Base-by-base conservation (phyloP, 2,797 vertebrate genomes). In the Argya squamiceps region DNA sequence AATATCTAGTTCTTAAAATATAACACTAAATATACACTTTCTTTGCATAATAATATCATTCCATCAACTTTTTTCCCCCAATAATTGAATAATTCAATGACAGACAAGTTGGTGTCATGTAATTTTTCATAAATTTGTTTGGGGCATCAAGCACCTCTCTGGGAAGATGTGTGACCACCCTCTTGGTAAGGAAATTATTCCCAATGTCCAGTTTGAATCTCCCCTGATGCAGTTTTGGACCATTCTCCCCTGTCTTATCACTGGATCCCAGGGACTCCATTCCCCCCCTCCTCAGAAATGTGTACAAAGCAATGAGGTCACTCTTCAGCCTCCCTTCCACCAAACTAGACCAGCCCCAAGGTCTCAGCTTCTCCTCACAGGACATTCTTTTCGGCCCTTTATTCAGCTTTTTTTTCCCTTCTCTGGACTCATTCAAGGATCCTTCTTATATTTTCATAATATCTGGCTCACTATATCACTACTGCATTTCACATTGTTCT, bases 291-390 rank as follows among this genome's bases (percentile, higher is more conserved):
- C 15, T 44, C 49, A 44, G 18, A 9, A 56, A 56, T 10, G 7
- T 23, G 10, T 12, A 24, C 39, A 43, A 2, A 63, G 12, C 8
- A 36, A 10, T 3, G n/a, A 53, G 11, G 15, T n/a, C 0, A 0
- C 23, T 29, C 19, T 24, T 59, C n/a, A 52, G 16, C 11, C 55
- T 68, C 24, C 55, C 59, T 60, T 59, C 12, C 29, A 30, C 24
- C 55, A 60, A n/a, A n/a, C 6, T 34, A 20, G 29, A 59, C 15
- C 24, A 60, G 16, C 2, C 6, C 14, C 21, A 67, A 68, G 16
- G 39, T 23, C 19, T 44, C 29, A 29, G 19, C 23, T n/a, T 68
- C n/a, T 67, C 23, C 23, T 46, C 29, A 53, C 16, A 46, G 11
- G 9, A 18, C 13, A 36, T 32, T 49, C 21, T 5, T 49, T 30